phyloP scores from a whole-genome alignment of 1,140 invertebrate species.

The Coptotermes formosanus region DNA sequence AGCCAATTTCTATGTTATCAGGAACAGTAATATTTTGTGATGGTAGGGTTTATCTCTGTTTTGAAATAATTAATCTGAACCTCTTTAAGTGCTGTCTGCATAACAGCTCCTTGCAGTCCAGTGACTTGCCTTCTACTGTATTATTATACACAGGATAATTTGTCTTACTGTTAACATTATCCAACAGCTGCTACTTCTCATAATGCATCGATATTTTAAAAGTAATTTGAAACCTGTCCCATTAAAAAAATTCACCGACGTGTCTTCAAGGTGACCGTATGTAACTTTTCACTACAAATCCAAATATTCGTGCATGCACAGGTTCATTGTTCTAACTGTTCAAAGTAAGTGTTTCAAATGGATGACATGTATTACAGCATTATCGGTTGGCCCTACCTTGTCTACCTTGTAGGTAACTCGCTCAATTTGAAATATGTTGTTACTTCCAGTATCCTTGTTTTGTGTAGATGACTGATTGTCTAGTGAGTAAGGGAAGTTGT shows the following conservation, averaged over 20 bases:
- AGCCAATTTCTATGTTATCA: no score
- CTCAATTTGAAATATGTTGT: not conserved
- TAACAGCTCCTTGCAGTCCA: not conserved
- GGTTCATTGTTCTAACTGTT: not conserved
- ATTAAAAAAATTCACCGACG: conserved; percentile 9
- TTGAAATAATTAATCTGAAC: not conserved
- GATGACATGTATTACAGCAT: conserved; percentile 19
- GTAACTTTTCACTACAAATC: conserved; percentile 1
- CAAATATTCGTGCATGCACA: not conserved
- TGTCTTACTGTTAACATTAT: not conserved
- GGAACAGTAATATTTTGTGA: no score
- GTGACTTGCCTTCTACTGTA: not conserved
- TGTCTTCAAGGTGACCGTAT: not conserved
- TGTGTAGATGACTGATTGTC: not conserved
- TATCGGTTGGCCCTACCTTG: not conserved
- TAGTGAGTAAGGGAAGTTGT: not conserved
- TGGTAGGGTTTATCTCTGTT: no score
- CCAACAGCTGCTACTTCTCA: not conserved
- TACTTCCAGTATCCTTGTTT: not conserved
- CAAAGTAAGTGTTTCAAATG: conserved; percentile 9
- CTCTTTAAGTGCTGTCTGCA: not conserved
- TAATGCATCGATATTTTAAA: not conserved
- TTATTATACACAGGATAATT: not conserved
- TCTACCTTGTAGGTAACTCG: not conserved
- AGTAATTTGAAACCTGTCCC: not conserved